These are phyloP conservation scores for Takifugu bimaculatus DNA, from an alignment of 2,113 vertebrate species.

Conservation along the genomic window DNA sequence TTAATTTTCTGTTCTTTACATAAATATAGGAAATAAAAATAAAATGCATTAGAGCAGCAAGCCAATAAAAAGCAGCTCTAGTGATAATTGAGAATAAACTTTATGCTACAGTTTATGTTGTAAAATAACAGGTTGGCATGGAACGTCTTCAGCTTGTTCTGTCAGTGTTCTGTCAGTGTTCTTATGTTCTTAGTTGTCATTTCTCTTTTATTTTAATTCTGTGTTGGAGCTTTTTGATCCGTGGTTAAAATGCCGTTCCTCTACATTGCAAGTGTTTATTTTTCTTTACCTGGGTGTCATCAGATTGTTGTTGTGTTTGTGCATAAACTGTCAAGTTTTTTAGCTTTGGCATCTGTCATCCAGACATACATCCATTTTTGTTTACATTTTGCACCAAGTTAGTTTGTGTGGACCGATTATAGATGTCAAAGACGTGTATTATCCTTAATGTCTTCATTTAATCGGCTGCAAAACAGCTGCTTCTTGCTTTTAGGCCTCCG, in stretches of 20 bases:
- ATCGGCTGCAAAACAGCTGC: no score
- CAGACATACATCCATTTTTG: not conserved
- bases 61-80: slow-evolving; percentile 9
- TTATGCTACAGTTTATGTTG: slow-evolving; percentile 43
- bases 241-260: slow-evolving; percentile 5
- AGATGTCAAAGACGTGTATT: no score
- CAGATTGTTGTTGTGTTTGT: slow-evolving; percentile 16
- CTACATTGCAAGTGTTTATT: slow-evolving; percentile 12
- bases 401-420: no score
- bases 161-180: slow-evolving; percentile 24
- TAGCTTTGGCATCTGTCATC: slow-evolving; percentile 5
- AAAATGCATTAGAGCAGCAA: slow-evolving; percentile 12
- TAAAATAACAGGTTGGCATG: slow-evolving; percentile 80
- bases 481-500: no score
- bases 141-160: slow-evolving; percentile 57
- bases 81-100: not conserved
- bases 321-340: not conserved
- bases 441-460: no score
- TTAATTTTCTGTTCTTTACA: not conserved
- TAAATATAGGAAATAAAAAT: slow-evolving; percentile 1
- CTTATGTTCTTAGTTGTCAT: slow-evolving; percentile 29
- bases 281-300: slow-evolving; percentile 25
- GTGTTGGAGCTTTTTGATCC: slow-evolving; percentile 15
- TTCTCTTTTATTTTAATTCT: slow-evolving; percentile 14
- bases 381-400: no score